Base-by-base conservation (phyloP, 2,888 invertebrate genomes). In the Tholera decimalis region DNA sequence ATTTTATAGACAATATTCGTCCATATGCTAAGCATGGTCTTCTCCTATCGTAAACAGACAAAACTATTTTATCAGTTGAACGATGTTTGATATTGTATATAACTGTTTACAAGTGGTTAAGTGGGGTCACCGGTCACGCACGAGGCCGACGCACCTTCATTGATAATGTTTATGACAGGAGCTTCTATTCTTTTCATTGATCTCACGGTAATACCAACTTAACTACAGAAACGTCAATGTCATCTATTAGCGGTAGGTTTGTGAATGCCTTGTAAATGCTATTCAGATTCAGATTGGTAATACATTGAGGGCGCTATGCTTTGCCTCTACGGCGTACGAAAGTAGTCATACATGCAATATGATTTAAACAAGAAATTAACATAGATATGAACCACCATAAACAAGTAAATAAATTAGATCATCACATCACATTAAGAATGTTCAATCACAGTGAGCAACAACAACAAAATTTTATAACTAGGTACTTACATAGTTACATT, bases 101-200 rank as follows among this genome's bases (percentile, higher is more conserved):
- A 28, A 35, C 62, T 49, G 64, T 62, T 24, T 63, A 18, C 2
- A 39, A 30, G 22, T 63, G 35, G 26, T 26, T 26, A 41, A 30
- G 35, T 28, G 67, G 35, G 63, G 28, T 64, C 55, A 67, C 7
- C 11, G 18, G 26, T 26, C 39, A 35, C 18, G 33, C 7, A 11
- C 37, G 30, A 39, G 50, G 65, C 67, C 68, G 28, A 37, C 67
- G 43, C 18, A 43, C 55, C 18, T 64, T 37, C 56, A 37, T 55
- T 55, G 64, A 64, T 64, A 64, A 63, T 20, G 15, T 33, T 39
- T 20, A 20, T 50, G 54, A 43, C 22, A 22, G 43, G 11, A 66
- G 22, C 7, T 54, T 44, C 9, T 67, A 28, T 47, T 51, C 9
- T 67, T 35, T 47, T 51, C 30, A 50, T 50, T 43, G 11, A 33